Conservation (phyloP, 2,113 vertebrate genomes). For the Neolamprologus sp. region DNA sequence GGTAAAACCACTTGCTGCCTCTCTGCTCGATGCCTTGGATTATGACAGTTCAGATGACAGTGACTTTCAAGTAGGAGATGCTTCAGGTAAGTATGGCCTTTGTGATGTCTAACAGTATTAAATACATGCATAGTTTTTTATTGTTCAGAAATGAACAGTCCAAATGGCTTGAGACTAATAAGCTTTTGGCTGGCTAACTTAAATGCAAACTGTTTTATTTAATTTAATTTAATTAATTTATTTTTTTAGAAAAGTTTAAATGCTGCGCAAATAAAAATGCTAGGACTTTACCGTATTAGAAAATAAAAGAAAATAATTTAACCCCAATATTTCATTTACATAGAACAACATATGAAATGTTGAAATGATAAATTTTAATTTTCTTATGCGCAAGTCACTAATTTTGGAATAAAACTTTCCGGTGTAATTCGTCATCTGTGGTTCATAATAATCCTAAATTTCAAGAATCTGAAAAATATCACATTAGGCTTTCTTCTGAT, state of each 20-base stretch:
- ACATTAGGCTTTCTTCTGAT: background rate
- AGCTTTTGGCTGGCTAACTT: background rate
- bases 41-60: slow-evolving; percentile 99
- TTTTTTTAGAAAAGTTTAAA: background rate
- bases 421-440: background rate
- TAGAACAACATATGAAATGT: background rate
- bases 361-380: background rate
- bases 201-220: background rate
- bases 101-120: background rate
- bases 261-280: background rate
- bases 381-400: background rate
- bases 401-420: background rate
- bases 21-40: slow-evolving; percentile 93
- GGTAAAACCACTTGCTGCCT: slow-evolving; percentile 97
- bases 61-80: slow-evolving; percentile 98
- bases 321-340: background rate
- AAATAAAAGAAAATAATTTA: background rate
- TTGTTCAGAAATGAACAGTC: background rate
- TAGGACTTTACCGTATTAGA: background rate
- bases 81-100: slow-evolving; percentile 79
- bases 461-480: background rate
- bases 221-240: rapidly evolving
- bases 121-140: background rate
- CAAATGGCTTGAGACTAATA: background rate
- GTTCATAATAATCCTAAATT: background rate